Base-by-base conservation (phyloP, 2,113 vertebrate genomes). In the Trogon surrucura region DNA sequence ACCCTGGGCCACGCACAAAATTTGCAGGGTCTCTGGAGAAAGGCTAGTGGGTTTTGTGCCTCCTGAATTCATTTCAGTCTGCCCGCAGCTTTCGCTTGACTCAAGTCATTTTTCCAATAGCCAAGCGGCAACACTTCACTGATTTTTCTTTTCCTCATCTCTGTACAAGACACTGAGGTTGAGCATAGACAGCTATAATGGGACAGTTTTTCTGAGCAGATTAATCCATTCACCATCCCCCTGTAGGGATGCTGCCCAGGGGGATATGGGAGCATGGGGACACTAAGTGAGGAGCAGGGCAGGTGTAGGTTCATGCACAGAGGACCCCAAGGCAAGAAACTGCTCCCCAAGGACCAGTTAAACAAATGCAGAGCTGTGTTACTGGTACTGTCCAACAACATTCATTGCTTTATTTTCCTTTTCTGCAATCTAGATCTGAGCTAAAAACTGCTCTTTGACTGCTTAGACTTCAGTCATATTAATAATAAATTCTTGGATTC, bases 211-310 rank as follows among this genome's bases (percentile, higher is more conserved):
- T 11, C 58, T 21, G 22, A 19, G 20, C 14, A 10, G 51, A 13
- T 15, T 1, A 10, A 54, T 0, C 0, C 0, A 0, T 34, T 64
- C 50, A 7, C 27, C 4, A 1, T 26, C 15, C 20, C 64, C 29
- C 57, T 2, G 0, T 36, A 11, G 22, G 32, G 67, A 30, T 8
- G 66, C 11, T 14, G 17, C 41, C 44, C 20, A 2, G 22, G 22
- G 67, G 48, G 32, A 57, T 5, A 5, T 0, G 3, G 67, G 22
- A 83, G 34, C 1, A 1, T 2, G 23, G 65, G 26, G 56, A 38
- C 1, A 2, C 32, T 0, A 1, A 51, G 51, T 0, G 1, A 21
- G 60, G 30, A 38, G 53, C 48, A n/a, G 57, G 57, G 56, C 13
- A 27, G 64, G 45, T 3, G 0, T 3, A 19, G 36, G 29, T 16